Evolutionary conservation across 2,888 invertebrate species (phyloP).

Genomic region (Brachylomia viminalis): DNA sequence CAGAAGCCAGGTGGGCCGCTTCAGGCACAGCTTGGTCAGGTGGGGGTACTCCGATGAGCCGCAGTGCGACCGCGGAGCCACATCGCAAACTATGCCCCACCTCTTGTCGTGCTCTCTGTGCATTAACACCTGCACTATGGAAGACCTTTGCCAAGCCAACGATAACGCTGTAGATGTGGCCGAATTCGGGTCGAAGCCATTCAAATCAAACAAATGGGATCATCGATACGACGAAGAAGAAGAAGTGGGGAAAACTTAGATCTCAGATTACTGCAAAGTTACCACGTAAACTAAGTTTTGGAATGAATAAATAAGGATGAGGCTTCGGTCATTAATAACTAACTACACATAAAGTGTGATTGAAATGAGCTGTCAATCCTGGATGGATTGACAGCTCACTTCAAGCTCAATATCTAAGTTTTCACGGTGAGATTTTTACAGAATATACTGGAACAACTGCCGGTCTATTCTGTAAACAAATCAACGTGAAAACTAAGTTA

Average conservation of each 20-base stretch:
- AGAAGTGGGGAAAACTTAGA: constrained; percentile 2
- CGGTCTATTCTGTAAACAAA: too few relatives aligned
- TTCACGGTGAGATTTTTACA: too few relatives aligned
- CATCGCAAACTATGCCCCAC: background rate
- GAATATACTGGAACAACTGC: too few relatives aligned
- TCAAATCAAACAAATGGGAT: background rate
- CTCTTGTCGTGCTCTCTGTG: background rate
- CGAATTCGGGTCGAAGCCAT: background rate
- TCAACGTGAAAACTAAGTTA: too few relatives aligned
- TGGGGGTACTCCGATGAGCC: background rate
- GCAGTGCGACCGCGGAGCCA: background rate
- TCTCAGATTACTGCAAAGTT: constrained; percentile 3
- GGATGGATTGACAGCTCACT: too few relatives aligned
- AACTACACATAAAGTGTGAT: too few relatives aligned
- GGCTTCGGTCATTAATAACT: background rate
- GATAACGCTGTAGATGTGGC: background rate
- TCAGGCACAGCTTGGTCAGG: background rate
- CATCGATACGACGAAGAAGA: too few relatives aligned
- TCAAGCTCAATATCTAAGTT: too few relatives aligned
- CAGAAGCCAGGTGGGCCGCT: too few relatives aligned
- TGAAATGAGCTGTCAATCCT: too few relatives aligned
- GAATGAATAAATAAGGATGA: background rate
- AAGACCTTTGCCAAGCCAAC: background rate
- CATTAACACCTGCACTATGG: background rate
- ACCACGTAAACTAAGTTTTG: constrained; percentile 1